Percentiles rank a stretch among this genome's conserved stretches.
phyloP scores from a whole-genome alignment of 1,140 invertebrate species.

The Eumeta japonica region DNA sequence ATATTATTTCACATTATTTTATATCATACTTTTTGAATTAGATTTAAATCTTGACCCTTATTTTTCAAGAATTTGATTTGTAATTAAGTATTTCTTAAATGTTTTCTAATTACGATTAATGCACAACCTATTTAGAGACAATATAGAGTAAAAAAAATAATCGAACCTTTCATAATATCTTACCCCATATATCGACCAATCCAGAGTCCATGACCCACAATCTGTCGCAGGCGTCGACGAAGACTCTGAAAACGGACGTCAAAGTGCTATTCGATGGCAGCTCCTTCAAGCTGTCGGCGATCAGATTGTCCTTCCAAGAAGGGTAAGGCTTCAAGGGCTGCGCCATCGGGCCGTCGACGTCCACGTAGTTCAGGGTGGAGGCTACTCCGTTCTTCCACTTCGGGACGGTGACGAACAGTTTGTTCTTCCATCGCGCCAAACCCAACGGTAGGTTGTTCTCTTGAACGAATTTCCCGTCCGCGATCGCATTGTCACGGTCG shows the following conservation, averaged over 20 bases:
- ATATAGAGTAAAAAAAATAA: no score
- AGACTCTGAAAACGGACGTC: conserved; percentile 66
- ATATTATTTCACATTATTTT: no score
- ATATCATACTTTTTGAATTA: no score
- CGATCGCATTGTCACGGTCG: conserved; percentile 61
- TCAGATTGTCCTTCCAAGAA: conserved; percentile 63
- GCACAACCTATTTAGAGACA: no score
- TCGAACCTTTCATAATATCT: no score
- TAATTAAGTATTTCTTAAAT: no score
- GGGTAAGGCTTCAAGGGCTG: conserved; percentile 70
- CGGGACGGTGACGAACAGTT: conserved; percentile 75
- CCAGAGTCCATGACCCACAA: conserved; percentile 76
- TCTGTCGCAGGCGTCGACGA: conserved; percentile 68
- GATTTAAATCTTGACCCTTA: no score
- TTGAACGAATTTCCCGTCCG: conserved; percentile 62
- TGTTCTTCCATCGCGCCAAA: conserved; percentile 71
- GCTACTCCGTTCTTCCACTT: conserved; percentile 75
- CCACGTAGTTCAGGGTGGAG: conserved; percentile 70
- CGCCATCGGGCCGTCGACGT: conserved; percentile 58
- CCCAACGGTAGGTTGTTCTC: conserved; percentile 74
- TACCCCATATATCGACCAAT: conserved; percentile 69
- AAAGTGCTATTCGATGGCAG: conserved; percentile 59
- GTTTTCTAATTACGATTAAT: no score
- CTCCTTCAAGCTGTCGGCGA: conserved; percentile 47
- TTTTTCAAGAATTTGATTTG: no score